Evolutionary conservation across 2,113 vertebrate genomes (phyloP).

Genomic region (Pantherophis guttatus): DNA sequence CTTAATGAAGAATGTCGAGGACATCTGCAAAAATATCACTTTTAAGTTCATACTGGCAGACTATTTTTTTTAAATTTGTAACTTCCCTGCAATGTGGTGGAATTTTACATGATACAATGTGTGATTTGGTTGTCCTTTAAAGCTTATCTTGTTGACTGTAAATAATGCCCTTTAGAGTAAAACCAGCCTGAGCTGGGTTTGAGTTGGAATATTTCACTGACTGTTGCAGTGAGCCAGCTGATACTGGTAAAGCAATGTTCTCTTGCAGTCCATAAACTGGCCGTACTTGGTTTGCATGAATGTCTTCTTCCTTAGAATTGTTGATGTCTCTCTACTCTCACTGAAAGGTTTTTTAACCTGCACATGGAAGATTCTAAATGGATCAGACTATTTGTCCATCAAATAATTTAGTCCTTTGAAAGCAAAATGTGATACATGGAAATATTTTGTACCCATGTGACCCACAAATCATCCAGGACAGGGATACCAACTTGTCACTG

Average conservation of each 20-base stretch:
- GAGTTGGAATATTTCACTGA: fast-evolving
- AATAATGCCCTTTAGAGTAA: constrained; percentile 40
- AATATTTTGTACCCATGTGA: not conserved
- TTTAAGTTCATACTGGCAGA: not conserved
- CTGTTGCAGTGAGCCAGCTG: constrained; percentile 27
- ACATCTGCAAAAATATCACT: not conserved
- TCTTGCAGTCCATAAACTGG: constrained; percentile 13
- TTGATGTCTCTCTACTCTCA: constrained; percentile 37
- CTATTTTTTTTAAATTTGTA: not conserved
- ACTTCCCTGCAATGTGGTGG: not conserved
- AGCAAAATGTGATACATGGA: not conserved
- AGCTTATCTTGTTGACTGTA: constrained; percentile 63
- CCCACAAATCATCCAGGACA: not conserved
- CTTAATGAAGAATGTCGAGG: not conserved
- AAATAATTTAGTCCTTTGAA: not conserved
- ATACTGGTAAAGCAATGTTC: constrained; percentile 20
- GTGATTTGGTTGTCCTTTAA: constrained; percentile 23
- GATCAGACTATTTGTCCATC: not conserved
- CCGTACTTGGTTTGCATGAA: constrained; percentile 31
- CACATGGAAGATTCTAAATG: not conserved
- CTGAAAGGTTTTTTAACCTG: constrained; percentile 1
- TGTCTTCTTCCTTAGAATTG: not conserved
- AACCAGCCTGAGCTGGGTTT: constrained; percentile 40
- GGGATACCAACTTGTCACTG: not conserved
- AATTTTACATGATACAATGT: constrained; percentile 30